phyloP scores from a whole-genome alignment of 2,888 invertebrate genomes.

The Malthinus flaveolus region DNA sequence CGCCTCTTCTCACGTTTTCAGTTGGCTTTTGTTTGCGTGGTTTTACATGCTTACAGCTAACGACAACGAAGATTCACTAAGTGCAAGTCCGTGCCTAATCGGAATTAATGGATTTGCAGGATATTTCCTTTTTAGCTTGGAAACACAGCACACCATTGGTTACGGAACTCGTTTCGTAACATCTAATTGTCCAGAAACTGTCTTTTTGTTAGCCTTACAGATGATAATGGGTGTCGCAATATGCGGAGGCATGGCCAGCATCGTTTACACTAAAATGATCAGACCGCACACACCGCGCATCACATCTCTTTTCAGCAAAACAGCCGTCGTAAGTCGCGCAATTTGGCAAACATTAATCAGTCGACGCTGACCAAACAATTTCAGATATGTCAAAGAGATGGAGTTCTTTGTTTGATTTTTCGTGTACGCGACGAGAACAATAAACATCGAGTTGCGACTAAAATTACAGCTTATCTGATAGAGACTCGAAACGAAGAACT shows the following conservation, averaged over 20 bases:
- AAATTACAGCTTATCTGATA: conserved; percentile 71
- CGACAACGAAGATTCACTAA: conserved; percentile 73
- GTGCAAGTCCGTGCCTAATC: conserved; percentile 57
- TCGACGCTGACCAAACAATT: conserved; percentile 20
- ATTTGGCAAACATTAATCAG: neutral
- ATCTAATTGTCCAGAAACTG: conserved; percentile 83
- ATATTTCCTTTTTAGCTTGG: conserved; percentile 80
- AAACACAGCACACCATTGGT: conserved; percentile 80
- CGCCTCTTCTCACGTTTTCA: conserved; percentile 65
- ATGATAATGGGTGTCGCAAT: conserved; percentile 64
- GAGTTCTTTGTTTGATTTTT: conserved; percentile 76
- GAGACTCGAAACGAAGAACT: conserved; percentile 69
- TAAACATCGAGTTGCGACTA: conserved; percentile 79
- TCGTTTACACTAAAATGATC: conserved; percentile 68
- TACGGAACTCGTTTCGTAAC: conserved; percentile 81
- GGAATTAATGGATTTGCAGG: conserved; percentile 67
- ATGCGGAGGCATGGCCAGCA: conserved; percentile 52
- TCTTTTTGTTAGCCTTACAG: conserved; percentile 80
- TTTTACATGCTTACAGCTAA: conserved; percentile 79
- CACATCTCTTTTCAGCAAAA: conserved; percentile 68
- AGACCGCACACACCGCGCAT: conserved; percentile 55
- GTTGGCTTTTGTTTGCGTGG: conserved; percentile 79
- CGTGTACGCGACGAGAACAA: conserved; percentile 74
- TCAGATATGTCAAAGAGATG: conserved; percentile 78
- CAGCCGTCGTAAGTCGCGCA: conserved; percentile 62